phyloP scores from a whole-genome alignment of 1,140 invertebrate genomes.

The Apocrypta bakeri region DNA sequence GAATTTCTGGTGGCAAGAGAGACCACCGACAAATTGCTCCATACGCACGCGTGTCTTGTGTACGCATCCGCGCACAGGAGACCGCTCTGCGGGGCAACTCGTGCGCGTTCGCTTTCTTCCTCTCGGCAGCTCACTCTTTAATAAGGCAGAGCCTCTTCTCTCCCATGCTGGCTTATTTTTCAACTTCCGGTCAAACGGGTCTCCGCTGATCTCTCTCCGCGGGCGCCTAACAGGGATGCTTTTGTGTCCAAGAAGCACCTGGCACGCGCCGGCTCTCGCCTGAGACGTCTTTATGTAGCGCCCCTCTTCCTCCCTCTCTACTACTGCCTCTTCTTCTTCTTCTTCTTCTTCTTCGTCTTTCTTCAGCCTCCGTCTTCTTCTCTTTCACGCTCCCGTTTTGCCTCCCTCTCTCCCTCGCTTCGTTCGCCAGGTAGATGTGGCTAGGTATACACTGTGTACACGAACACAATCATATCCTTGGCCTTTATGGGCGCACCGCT shows the following conservation, averaged over 20 bases:
- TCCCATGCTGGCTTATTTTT: slow-evolving; percentile 63
- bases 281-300: slow-evolving; percentile 63
- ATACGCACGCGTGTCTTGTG: slow-evolving; percentile 1
- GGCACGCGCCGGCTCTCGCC: slow-evolving; percentile 68
- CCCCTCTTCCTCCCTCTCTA: slow-evolving; percentile 51
- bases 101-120: slow-evolving; percentile 50
- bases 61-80: slow-evolving; percentile 3
- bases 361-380: slow-evolving; percentile 39
- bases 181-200: slow-evolving; percentile 69
- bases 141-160: slow-evolving; percentile 57
- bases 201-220: slow-evolving; percentile 44
- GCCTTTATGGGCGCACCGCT: slow-evolving; percentile 42
- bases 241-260: slow-evolving; percentile 70
- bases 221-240: slow-evolving; percentile 64
- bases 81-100: slow-evolving; percentile 36
- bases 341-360: not conserved
- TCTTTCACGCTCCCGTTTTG: slow-evolving; percentile 41
- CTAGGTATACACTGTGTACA: slow-evolving; percentile 8
- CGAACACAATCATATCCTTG: slow-evolving; percentile 44
- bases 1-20: not conserved
- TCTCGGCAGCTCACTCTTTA: slow-evolving; percentile 60
- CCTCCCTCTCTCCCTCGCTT: slow-evolving; percentile 32
- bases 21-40: slow-evolving; percentile 27
- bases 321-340: slow-evolving; percentile 45
- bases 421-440: slow-evolving; percentile 33